Base-by-base conservation (phyloP, 2,113 vertebrate genomes). In the Onychostoma macrolepis region DNA sequence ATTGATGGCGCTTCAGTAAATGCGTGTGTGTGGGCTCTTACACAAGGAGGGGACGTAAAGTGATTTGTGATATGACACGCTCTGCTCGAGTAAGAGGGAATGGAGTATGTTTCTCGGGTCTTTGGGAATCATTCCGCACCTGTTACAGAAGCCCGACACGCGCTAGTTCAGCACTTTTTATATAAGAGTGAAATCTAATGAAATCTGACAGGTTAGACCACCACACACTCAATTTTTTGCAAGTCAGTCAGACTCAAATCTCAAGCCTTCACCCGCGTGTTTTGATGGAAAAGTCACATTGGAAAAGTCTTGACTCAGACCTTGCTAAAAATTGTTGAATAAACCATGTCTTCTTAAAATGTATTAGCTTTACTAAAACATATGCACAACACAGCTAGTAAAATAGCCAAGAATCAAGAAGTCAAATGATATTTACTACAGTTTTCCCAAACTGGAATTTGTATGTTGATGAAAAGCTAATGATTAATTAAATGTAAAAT, bases 1-100 rank as follows among this genome's bases (percentile, higher is more conserved):
- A 81, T 88, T 87, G 81, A 65, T 88, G 84, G 72, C 86, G 76
- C 67, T 81, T 74, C 50, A 12, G 26, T 71, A 67, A 50, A 83
- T 83, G 85, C 45, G 56, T 80, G 36, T 81, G 74, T 75, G 83
- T 67, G 83, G 75, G 63, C 65, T 24, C 45, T 58, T 6, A 36
- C 26, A 67, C 19, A 43, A 50, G 81, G 17, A 50, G 61, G 41
- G 38, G 26, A 43, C 24, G n/a, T 65, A 63, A 63, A 81, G 58
- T 63, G 58, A 81, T 83, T 69, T 83, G 81, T 48, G 65, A 50
- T 69, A 69, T 48, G 65, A 83, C 41, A 83, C 65, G 41, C 43
- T 83, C 61, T 45, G 80, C 43, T 83, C 81, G 15, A 83, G 81
- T 83, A 71, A 83, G 41, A 71, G 24, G 80, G 61, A 82, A 82